Base-by-base conservation (phyloP, 2,888 invertebrate species). In the Fissipunctia ypsillon region DNA sequence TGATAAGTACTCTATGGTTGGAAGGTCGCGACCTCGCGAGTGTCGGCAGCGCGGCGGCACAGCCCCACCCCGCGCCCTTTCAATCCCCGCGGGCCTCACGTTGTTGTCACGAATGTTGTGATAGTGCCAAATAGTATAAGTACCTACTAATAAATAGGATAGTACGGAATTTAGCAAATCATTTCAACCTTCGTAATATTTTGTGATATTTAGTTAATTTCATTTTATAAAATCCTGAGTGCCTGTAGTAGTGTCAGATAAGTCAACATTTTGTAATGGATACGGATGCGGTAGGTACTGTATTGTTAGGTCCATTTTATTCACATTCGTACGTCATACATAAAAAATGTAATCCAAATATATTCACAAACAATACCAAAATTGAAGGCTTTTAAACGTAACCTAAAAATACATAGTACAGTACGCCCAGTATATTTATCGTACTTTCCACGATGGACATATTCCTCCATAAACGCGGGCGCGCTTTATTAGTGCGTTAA, bases 61-160 rank as follows among this genome's bases (percentile, higher is more conserved):
- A n/a, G n/a, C n/a, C n/a, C n/a, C n/a, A n/a, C n/a, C 69, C n/a
- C 70, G 28, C 35, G 16, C 69, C 38, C 38, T 9, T 38, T 38
- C 22, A 3, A 1, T 41, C 35, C n/a, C 31, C 52, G 52, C 52
- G 28, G 0, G 14, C 16, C 22, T 35, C 14, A 16, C 22, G 67
- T 68, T 45, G 14, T 64, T 41, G 28, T 28, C 16, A 31, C n/a
- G 38, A 28, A 59, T 25, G 31, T 43, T 43, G 31, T 31, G 25
- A 59, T 54, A 45, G 14, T 48, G 12, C n/a, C n/a, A n/a, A n/a
- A n/a, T n/a, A n/a, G n/a, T n/a, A n/a, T n/a, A n/a, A n/a, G n/a
- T n/a, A n/a, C n/a, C n/a, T n/a, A n/a, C n/a, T n/a, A n/a, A n/a
- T n/a, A n/a, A n/a, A n/a, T n/a, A n/a, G n/a, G 25, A 59, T 54